A percentile compares a stretch with the other conserved stretches of the same genome.
These are phyloP conservation scores for Brachirus orientalis DNA, from an alignment of 2,113 vertebrate species.

Conservation along the genomic window DNA sequence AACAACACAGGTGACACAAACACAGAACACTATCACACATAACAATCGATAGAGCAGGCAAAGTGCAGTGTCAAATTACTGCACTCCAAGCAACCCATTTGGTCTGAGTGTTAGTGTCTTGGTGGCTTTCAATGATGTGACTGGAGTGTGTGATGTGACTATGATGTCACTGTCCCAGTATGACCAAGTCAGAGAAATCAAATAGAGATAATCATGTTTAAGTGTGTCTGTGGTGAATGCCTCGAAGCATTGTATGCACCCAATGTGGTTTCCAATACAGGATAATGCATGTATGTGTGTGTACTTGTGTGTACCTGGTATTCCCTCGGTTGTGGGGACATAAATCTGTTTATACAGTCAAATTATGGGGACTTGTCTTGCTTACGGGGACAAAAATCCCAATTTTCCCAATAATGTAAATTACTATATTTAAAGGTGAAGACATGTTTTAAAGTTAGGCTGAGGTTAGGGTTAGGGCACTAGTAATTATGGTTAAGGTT, in stretches of 20 bases:
- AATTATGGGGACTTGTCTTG: too few relatives aligned
- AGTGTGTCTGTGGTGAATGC: constrained; percentile 24
- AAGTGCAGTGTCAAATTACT: constrained; percentile 5
- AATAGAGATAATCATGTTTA: constrained; percentile 62
- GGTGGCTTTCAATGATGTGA: constrained; percentile 23
- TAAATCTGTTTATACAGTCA: too few relatives aligned
- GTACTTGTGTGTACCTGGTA: too few relatives aligned
- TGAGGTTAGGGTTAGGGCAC: too few relatives aligned
- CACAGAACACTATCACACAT: neutral
- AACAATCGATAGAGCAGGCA: constrained; percentile 15
- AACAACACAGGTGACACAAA: neutral
- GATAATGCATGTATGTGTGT: constrained; percentile 21
- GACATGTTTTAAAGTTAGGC: too few relatives aligned
- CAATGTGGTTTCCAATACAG: constrained; percentile 32
- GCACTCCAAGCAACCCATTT: neutral
- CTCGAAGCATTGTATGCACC: constrained; percentile 36
- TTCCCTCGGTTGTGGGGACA: too few relatives aligned
- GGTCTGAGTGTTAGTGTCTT: constrained; percentile 12
- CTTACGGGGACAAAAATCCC: too few relatives aligned
- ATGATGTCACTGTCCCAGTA: constrained; percentile 49
- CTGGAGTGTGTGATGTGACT: constrained; percentile 8
- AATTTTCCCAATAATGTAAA: too few relatives aligned
- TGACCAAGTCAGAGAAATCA: constrained; percentile 52
- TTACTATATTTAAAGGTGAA: too few relatives aligned
- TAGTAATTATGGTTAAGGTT: too few relatives aligned